Evolutionary conservation across 1,140 invertebrate species (phyloP).

Genomic region (Calephelis virginiensis): DNA sequence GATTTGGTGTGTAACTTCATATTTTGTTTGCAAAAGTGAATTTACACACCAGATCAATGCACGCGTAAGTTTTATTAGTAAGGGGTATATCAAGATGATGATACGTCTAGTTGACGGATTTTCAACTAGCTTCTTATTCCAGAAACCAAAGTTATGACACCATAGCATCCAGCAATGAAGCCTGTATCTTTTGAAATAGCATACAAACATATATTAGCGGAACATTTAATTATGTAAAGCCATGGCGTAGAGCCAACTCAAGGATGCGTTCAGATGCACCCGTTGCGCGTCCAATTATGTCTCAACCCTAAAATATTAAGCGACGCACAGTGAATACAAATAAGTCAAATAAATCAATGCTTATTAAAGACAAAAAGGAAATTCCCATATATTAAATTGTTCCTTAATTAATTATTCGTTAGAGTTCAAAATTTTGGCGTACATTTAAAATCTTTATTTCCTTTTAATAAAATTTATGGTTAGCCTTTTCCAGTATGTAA

Average conservation of each 20-base stretch:
- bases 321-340: constrained; percentile 59
- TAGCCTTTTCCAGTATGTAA: too few relatives aligned
- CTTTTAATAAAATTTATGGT: too few relatives aligned
- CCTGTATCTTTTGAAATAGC: constrained; percentile 19
- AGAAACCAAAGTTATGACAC: too few relatives aligned
- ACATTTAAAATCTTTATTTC: too few relatives aligned
- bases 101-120: too few relatives aligned
- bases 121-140: too few relatives aligned
- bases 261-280: constrained; percentile 60
- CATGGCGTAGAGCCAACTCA: constrained; percentile 59
- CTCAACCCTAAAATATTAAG: constrained; percentile 73
- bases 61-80: too few relatives aligned
- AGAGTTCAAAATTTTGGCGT: too few relatives aligned
- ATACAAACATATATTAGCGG: constrained; percentile 46
- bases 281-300: constrained; percentile 67
- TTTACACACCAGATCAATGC: too few relatives aligned
- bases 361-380: not conserved
- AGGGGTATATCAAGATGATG: too few relatives aligned
- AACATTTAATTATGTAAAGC: constrained; percentile 60
- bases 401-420: not conserved
- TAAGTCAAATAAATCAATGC: constrained; percentile 46
- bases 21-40: too few relatives aligned
- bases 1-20: too few relatives aligned
- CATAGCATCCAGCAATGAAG: not conserved
- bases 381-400: not conserved